A percentile compares a stretch with the other conserved stretches of the same genome.
These are phyloP conservation scores for Hylaeus volcanicus DNA, from an alignment of 1,140 invertebrate species.

Conservation along the genomic window DNA sequence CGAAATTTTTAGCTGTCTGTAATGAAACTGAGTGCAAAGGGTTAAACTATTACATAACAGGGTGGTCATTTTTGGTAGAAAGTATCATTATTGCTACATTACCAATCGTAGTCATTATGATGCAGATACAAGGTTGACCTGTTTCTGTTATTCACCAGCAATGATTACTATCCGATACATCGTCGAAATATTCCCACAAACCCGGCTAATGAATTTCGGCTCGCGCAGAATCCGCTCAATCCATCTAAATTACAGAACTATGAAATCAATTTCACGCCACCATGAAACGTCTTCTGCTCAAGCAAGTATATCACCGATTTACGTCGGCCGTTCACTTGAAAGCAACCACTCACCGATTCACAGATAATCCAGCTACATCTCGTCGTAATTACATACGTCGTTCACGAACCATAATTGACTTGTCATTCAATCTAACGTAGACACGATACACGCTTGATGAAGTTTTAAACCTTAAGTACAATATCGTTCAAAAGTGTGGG, in stretches of 20 bases:
- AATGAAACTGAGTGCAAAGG: too few relatives aligned
- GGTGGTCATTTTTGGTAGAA: too few relatives aligned
- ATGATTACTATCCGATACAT: background rate
- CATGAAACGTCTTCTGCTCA: background rate
- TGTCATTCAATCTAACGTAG: background rate
- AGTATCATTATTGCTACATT: too few relatives aligned
- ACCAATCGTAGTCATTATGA: background rate
- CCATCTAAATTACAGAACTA: background rate
- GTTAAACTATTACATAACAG: too few relatives aligned
- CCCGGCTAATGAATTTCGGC: background rate
- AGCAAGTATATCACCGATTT: slow-evolving; percentile 6
- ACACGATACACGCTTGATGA: background rate
- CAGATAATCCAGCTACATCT: background rate
- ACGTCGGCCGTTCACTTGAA: background rate
- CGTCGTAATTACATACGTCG: background rate
- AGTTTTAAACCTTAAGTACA: background rate
- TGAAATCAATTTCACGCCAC: background rate
- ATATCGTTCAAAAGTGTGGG: too few relatives aligned
- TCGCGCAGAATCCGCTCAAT: background rate
- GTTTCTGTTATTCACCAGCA: slow-evolving; percentile 13
- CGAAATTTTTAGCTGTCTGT: too few relatives aligned
- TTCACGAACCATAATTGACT: slow-evolving; percentile 1
- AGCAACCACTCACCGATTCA: background rate
- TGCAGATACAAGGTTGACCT: slow-evolving; percentile 15
- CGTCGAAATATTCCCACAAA: slow-evolving; percentile 19